Evolutionary conservation across 2,888 invertebrate genomes (phyloP).

Genomic region (Eristalinus aeneus): DNA sequence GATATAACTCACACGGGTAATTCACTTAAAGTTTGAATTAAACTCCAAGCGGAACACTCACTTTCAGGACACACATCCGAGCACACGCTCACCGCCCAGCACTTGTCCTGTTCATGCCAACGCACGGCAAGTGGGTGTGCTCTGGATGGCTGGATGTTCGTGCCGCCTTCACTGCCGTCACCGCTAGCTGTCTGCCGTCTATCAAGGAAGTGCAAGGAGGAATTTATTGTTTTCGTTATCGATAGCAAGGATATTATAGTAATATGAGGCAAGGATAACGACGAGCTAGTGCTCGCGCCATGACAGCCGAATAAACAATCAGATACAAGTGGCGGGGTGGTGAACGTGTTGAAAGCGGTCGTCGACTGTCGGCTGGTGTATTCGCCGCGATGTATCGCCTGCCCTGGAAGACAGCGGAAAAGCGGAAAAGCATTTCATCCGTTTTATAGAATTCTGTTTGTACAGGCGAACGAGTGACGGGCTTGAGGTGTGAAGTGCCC

Average conservation of each 20-base stretch:
- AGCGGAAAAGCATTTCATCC: constrained; percentile 70
- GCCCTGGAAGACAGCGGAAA: constrained; percentile 3
- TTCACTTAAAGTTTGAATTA: constrained; percentile 70
- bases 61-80: constrained; percentile 24
- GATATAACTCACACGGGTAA: constrained; percentile 64
- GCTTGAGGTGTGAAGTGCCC: constrained; percentile 41
- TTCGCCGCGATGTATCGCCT: constrained; percentile 1
- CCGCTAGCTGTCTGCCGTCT: constrained; percentile 49
- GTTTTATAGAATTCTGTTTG: constrained; percentile 64
- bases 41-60: constrained; percentile 52
- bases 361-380: not conserved
- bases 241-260: constrained; percentile 67
- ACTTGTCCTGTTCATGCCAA: constrained; percentile 17
- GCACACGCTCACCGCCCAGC: not conserved
- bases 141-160: not conserved
- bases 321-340: constrained; percentile 55
- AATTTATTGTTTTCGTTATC: constrained; percentile 70
- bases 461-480: constrained; percentile 45
- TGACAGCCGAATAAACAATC: constrained; percentile 71
- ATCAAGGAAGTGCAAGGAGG: constrained; percentile 69
- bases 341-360: constrained; percentile 10
- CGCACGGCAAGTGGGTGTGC: not conserved
- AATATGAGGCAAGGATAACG: constrained; percentile 64
- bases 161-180: not conserved
- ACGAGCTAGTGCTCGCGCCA: constrained; percentile 55